Base-by-base conservation (phyloP, 2,797 vertebrate species). In the Eidolon dupreanum region DNA sequence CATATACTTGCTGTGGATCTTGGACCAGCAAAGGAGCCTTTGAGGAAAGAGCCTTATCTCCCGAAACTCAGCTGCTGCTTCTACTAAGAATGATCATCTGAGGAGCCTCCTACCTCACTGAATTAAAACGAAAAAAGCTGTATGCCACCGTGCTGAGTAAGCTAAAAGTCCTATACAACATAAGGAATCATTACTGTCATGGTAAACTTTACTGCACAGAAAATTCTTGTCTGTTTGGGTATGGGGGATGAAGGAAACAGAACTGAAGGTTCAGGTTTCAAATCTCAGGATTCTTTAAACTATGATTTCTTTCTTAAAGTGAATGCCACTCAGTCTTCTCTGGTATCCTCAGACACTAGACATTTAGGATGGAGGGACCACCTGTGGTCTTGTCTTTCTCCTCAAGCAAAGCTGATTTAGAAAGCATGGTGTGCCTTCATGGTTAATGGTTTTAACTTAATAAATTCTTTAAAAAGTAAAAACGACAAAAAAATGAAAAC, bases 401-500 rank as follows among this genome's bases (percentile, higher is more conserved):
- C 36, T 82, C 12, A 53, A 71, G 46, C 65, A 70, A 90, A 86
- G 53, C 82, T 85, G 57, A 36, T 19, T 86, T 85, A 78, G 66
- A 66, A 94, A 86, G 66, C 17, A 79, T 22, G 4, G 61, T 22
- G 15, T 16, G 74, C 51, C 53, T 85, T 91, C 33, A 28, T 12
- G 53, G 78, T 78, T 55, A 55, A 51, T 1, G 6, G 93, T 66
- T 95, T 93, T 66, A 86, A 82, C 53, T 73, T 83, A 91, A 91
- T 33, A n/a, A 24, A 75, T 86, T 96, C 51, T 94, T 84, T 77
- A 94, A 93, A 88, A 94, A 83, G 71, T 38, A 83, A 61, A 57
- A 73, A 65, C 17, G 75, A 74, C 7, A 55, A 55, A 24, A 20
- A 33, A 53, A 77, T 26, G 41, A 43, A 85, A 79, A 43, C n/a